Evolutionary conservation across 2,888 invertebrate species (phyloP).

Genomic region (Pseudolycoriella hygida): DNA sequence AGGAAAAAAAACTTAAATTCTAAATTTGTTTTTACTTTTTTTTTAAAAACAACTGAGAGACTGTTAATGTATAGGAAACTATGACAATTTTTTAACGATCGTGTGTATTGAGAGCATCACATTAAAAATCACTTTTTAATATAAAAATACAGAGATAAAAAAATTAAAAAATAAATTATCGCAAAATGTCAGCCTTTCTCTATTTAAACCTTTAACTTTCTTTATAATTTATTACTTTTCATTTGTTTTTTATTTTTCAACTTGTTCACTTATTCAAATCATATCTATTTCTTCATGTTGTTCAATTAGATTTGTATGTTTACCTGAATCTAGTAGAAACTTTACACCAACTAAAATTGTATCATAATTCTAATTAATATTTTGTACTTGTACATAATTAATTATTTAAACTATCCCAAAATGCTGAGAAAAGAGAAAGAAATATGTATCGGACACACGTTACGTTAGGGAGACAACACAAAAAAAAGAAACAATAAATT

Average conservation of each 20-base stretch:
- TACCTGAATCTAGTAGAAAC: too few species aligned
- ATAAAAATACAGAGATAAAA: not conserved
- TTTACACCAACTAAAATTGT: too few species aligned
- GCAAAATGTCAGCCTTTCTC: not conserved
- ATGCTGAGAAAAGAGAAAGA: too few species aligned
- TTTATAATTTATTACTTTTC: too few species aligned
- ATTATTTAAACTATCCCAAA: too few species aligned
- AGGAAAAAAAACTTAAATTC: not conserved
- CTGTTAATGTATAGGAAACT: conserved; percentile 6
- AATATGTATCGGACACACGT: too few species aligned
- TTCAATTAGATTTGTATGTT: not conserved
- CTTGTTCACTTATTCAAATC: not conserved
- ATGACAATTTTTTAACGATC: not conserved
- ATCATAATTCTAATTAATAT: too few species aligned
- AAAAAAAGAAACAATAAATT: too few species aligned
- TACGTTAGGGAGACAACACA: too few species aligned
- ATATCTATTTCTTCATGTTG: not conserved
- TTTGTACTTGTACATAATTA: too few species aligned
- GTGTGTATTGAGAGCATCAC: not conserved
- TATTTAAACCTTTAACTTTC: too few species aligned
- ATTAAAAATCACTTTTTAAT: not conserved
- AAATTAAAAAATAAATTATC: not conserved
- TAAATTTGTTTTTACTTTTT: not conserved
- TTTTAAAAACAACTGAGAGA: conserved; percentile 3
- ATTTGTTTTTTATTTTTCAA: not conserved